Base-by-base conservation (phyloP, 2,888 invertebrate species). In the Oscheius sp. region DNA sequence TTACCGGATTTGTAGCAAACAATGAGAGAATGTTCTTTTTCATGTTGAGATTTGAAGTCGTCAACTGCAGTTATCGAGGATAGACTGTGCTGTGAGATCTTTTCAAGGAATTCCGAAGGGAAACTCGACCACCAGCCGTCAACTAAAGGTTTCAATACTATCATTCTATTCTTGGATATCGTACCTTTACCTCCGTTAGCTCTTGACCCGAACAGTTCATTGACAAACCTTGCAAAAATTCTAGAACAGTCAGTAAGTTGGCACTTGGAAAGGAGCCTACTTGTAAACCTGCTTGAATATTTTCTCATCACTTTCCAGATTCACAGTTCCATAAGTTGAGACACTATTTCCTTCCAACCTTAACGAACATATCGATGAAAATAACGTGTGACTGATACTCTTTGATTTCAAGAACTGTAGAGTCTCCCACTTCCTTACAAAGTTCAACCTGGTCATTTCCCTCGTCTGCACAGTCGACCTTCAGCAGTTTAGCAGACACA, bases 1-100 rank as follows among this genome's bases (percentile, higher is more conserved):
- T 48, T 63, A 63, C 63, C 63, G 5, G 68, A n/a, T 35, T 37
- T 55, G 29, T 68, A 53, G 37, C 53, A 68, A 35, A 68, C 68
- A 13, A 68, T 7, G 53, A 68, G 55, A 33, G 53, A 35, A 35
- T 68, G 68, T 21, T 55, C 42, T 1, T n/a, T 35, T 9, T 21
- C 21, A 29, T 68, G 35, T 13, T 11, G 51, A 10, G 13, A 32
- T 21, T 37, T 55, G 21, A 68, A 68, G 4, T 53, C 35, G 3
- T 68, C 42, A 1, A 65, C 9, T 10, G n/a, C 65, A 1, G 21
- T 48, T n/a, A 13, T 9, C 2, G 68, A 68, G 32, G 53, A 13
- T 3, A 68, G 42, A 7, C 33, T 21, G 10, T 53, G 35, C 21
- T 53, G n/a, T 2, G 51, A 53, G 37, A 66, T 66, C 13, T 66